A percentile compares a stretch with the other conserved stretches of the same genome.
phyloP scores from a whole-genome alignment of 2,888 invertebrate genomes.

The Microctonus brassicae region DNA sequence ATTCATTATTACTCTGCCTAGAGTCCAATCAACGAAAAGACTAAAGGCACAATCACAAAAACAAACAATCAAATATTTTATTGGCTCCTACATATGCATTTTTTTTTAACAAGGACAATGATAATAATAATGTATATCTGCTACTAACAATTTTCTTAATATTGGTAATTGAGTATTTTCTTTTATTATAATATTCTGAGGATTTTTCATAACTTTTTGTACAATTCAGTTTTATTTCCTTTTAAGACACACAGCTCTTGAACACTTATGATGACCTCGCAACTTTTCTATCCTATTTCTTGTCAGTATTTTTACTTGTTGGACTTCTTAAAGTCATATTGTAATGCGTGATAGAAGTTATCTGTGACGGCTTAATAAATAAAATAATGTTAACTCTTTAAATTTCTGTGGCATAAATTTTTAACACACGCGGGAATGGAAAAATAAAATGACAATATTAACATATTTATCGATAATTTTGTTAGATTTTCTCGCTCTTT shows the following conservation, averaged over 20 bases:
- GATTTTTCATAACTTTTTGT: constrained; percentile 57
- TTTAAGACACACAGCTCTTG: constrained; percentile 41
- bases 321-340: constrained; percentile 42
- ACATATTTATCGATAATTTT: background rate
- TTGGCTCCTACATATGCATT: constrained; percentile 59
- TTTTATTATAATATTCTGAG: constrained; percentile 38
- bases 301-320: constrained; percentile 39
- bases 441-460: background rate
- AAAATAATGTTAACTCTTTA: constrained; percentile 56
- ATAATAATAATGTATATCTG: constrained; percentile 18
- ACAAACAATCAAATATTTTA: constrained; percentile 55
- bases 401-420: background rate
- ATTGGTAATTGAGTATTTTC: constrained; percentile 52
- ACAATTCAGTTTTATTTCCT: constrained; percentile 50
- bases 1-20: constrained; percentile 68
- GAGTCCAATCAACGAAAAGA: constrained; percentile 67
- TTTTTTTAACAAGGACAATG: constrained; percentile 44
- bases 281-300: constrained; percentile 37
- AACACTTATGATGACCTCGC: constrained; percentile 36
- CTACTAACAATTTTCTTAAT: constrained; percentile 51
- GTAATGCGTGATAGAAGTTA: constrained; percentile 59
- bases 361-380: constrained; percentile 61
- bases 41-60: constrained; percentile 68
- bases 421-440: background rate
- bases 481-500: background rate